Evolutionary conservation across 2,797 vertebrate genomes (phyloP).

Genomic region (Hipposideros larvatus): DNA sequence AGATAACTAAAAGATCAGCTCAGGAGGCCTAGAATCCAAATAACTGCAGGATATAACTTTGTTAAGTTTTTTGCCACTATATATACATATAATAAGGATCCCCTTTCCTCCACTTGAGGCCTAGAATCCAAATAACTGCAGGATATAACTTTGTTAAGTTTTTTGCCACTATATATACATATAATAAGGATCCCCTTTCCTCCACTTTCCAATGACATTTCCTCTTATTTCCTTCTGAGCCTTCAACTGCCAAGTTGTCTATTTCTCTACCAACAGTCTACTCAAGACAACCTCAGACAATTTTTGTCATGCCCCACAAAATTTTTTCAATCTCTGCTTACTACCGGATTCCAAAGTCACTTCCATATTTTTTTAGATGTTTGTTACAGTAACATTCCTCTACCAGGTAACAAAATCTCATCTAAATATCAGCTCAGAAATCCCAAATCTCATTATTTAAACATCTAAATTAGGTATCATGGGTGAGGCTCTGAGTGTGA

Average conservation of each 20-base stretch:
- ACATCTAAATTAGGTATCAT: background rate
- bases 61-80: background rate
- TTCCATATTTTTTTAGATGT: background rate
- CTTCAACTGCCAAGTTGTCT: background rate
- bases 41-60: background rate
- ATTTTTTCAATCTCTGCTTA: conserved; percentile 25
- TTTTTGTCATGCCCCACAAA: background rate
- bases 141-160: background rate
- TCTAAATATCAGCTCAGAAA: background rate
- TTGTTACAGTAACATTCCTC: background rate
- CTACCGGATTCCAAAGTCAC: background rate
- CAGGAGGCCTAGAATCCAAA: background rate
- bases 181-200: background rate
- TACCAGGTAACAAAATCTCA: conserved; percentile 1
- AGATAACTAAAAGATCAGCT: background rate
- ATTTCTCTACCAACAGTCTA: background rate
- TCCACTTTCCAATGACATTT: background rate
- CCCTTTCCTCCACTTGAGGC: too few species aligned
- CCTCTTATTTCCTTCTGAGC: background rate
- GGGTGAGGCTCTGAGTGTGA: background rate
- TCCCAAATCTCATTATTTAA: background rate
- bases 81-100: too few species aligned
- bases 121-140: background rate
- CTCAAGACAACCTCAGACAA: background rate
- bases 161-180: background rate